A percentile compares a stretch with the other conserved stretches of the same genome.
Evolutionary conservation across 1,140 invertebrate species (phyloP).

Genomic region (Lordiphosa collinella): DNA sequence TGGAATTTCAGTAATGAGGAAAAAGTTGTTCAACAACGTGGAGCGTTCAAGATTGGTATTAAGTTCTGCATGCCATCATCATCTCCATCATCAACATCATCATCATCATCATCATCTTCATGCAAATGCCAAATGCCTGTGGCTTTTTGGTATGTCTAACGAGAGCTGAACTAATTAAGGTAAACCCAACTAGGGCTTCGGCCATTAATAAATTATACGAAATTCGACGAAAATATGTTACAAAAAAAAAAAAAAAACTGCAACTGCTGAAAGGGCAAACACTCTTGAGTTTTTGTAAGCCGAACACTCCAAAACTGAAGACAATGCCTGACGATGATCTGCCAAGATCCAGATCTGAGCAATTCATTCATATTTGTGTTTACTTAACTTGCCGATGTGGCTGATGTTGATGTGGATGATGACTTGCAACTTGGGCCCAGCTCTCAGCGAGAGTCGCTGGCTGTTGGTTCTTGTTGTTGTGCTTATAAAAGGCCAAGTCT

Average conservation of each 20-base stretch:
- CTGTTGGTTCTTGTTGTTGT: constrained; percentile 10
- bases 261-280: constrained; percentile 55
- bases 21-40: constrained; percentile 17
- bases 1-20: constrained; percentile 53
- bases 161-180: constrained; percentile 71
- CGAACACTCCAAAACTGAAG: constrained; percentile 36
- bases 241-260: constrained; percentile 23
- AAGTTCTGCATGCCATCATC: constrained; percentile 37
- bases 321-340: constrained; percentile 65
- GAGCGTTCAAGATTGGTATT: constrained; percentile 26
- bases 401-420: constrained; percentile 53
- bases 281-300: constrained; percentile 45
- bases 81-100: constrained; percentile 17
- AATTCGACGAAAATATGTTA: constrained; percentile 19
- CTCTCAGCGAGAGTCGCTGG: constrained; percentile 42
- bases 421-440: constrained; percentile 53
- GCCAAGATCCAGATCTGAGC: constrained; percentile 67
- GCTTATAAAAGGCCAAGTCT: constrained; percentile 51
- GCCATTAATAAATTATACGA: constrained; percentile 54
- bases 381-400: constrained; percentile 60
- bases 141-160: constrained; percentile 52
- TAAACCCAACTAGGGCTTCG: constrained; percentile 54
- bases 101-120: constrained; percentile 20
- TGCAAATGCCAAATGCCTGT: constrained; percentile 62
- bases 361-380: constrained; percentile 77